Evolutionary conservation across 2,113 vertebrate species (phyloP).

Genomic region (Hucho hucho): DNA sequence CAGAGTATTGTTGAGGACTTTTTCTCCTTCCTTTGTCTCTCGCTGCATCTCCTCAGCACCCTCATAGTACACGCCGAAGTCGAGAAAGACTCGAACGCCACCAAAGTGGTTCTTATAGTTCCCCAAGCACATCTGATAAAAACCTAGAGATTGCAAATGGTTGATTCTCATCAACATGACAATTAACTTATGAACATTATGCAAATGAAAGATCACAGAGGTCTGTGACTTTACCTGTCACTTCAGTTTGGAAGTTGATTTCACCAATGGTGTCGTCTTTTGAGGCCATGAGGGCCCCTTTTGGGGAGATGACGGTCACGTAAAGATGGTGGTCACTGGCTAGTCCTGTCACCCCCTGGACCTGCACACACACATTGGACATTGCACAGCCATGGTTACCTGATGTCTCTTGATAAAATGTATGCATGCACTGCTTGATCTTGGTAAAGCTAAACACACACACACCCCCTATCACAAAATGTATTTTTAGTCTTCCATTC

Average conservation of each 20-base stretch:
- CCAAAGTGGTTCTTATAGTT: slow-evolving; percentile 75
- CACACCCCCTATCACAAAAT: not conserved
- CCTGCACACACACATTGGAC: slow-evolving; percentile 57
- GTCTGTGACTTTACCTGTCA: slow-evolving; percentile 65
- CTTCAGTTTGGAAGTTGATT: slow-evolving; percentile 76
- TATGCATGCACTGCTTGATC: not conserved
- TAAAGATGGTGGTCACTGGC: slow-evolving; percentile 59
- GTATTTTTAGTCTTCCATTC: not conserved
- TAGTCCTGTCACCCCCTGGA: slow-evolving; percentile 70
- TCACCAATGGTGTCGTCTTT: slow-evolving; percentile 71
- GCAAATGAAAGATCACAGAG: not conserved
- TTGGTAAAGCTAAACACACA: not conserved
- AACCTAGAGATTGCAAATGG: slow-evolving; percentile 61
- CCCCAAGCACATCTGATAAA: slow-evolving; percentile 78
- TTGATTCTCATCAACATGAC: not conserved
- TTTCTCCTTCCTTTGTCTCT: slow-evolving; percentile 45
- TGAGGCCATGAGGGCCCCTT: slow-evolving; percentile 57
- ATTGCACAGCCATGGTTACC: not conserved
- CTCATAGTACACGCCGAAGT: slow-evolving; percentile 77
- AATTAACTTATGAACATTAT: not conserved
- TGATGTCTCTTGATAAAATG: no score
- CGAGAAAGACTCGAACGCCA: slow-evolving; percentile 77
- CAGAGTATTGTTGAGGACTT: slow-evolving; percentile 74
- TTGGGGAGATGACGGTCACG: slow-evolving; percentile 62
- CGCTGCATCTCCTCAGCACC: slow-evolving; percentile 48